A percentile compares a stretch with the other conserved stretches of the same genome.
Conservation (phyloP, 1,140 invertebrate species). For the Sinella curviseta region DNA sequence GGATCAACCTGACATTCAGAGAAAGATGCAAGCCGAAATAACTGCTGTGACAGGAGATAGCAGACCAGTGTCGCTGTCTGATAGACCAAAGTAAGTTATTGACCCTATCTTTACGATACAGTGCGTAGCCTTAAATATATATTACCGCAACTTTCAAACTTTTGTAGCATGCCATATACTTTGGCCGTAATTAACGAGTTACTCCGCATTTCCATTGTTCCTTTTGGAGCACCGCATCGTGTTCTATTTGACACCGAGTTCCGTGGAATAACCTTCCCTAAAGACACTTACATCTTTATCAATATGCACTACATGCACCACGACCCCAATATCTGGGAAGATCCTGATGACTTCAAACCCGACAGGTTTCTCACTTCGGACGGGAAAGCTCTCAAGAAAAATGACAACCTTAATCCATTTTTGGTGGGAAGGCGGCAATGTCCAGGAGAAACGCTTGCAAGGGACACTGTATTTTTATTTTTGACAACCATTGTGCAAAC, state of each 20-base stretch:
- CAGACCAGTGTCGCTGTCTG: slow-evolving; percentile 66
- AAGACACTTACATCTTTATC: slow-evolving; percentile 52
- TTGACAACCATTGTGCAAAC: slow-evolving; percentile 5
- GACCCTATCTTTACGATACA: background rate
- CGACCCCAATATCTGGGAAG: slow-evolving; percentile 54
- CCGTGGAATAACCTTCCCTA: slow-evolving; percentile 52
- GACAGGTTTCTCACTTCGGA: slow-evolving; percentile 55
- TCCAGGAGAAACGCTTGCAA: background rate
- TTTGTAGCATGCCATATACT: slow-evolving; percentile 24
- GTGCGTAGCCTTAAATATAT: background rate
- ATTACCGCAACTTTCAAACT: background rate
- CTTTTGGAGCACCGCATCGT: slow-evolving; percentile 13
- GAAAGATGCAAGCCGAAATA: slow-evolving; percentile 79
- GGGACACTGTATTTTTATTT: slow-evolving; percentile 13
- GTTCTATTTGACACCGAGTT: slow-evolving; percentile 44
- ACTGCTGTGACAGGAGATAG: slow-evolving; percentile 76
- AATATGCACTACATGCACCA: slow-evolving; percentile 56
- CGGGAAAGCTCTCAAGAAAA: background rate
- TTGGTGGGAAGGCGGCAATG: background rate
- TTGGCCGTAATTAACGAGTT: slow-evolving; percentile 35
- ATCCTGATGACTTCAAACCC: slow-evolving; percentile 56
- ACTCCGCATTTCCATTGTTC: slow-evolving; percentile 25
- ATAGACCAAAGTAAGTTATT: slow-evolving; percentile 66
- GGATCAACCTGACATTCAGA: slow-evolving; percentile 77
- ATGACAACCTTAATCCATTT: background rate